These are phyloP conservation scores for Naja naja DNA, from an alignment of 2,113 vertebrate genomes.

Conservation along the genomic window DNA sequence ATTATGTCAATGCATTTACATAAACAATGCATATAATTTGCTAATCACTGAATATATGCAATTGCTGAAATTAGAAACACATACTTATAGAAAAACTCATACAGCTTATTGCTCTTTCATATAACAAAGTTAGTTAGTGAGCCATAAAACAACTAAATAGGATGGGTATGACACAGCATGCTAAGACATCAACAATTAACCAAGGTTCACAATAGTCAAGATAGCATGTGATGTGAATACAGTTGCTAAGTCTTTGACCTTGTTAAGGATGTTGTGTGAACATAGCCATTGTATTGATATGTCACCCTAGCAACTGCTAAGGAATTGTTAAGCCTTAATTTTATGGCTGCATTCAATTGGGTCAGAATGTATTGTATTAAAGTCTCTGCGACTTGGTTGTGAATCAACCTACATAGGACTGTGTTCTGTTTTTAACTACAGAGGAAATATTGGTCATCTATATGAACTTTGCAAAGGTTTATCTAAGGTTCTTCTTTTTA, in stretches of 20 bases:
- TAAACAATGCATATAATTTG: background rate
- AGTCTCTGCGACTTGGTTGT: background rate
- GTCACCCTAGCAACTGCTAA: background rate
- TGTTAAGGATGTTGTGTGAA: background rate
- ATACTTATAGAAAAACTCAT: background rate
- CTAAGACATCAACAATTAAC: background rate
- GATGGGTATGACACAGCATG: background rate
- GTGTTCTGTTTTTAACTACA: background rate
- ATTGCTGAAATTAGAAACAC: background rate
- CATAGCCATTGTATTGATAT: background rate
- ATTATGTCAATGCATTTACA: background rate
- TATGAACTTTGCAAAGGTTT: background rate
- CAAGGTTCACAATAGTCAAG: background rate
- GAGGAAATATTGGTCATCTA: background rate
- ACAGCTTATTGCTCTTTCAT: background rate
- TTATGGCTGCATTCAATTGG: background rate
- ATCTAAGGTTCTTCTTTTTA: background rate
- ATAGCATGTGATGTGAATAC: background rate
- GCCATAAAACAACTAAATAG: background rate
- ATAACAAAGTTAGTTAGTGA: background rate
- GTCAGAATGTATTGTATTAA: background rate
- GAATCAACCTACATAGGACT: background rate
- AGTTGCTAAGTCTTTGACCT: background rate
- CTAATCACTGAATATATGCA: background rate
- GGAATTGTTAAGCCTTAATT: background rate